phyloP scores from a whole-genome alignment of 2,113 vertebrate genomes.

The Panthera leo region DNA sequence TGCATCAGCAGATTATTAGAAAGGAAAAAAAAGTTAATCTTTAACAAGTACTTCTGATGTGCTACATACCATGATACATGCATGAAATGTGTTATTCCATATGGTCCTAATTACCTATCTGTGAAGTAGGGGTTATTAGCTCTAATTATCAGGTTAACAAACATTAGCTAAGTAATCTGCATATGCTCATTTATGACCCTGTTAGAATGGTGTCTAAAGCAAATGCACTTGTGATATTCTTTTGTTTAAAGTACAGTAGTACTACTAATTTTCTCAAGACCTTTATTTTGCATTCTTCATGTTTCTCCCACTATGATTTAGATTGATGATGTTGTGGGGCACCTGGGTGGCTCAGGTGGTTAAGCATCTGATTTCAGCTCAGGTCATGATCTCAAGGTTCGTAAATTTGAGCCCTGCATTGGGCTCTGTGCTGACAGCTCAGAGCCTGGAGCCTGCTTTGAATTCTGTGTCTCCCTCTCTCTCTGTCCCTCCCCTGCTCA shows the following conservation, averaged over 20 bases:
- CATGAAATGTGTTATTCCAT: background rate
- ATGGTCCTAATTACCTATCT: background rate
- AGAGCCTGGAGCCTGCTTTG: too few species aligned
- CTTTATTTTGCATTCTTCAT: background rate
- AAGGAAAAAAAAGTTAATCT: background rate
- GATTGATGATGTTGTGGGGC: too few species aligned
- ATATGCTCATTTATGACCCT: too few species aligned
- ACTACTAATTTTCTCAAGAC: background rate
- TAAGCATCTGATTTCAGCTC: too few species aligned
- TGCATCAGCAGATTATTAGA: background rate
- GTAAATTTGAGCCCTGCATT: too few species aligned
- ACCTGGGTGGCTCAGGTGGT: too few species aligned
- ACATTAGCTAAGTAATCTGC: fast-evolving
- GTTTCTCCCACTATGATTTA: background rate
- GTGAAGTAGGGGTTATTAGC: background rate
- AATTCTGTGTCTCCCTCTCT: too few species aligned
- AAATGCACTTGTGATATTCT: background rate
- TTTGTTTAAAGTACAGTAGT: fast-evolving
- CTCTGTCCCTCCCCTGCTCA: too few species aligned
- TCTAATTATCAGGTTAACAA: background rate
- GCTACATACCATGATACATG: fast-evolving
- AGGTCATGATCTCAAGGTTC: too few species aligned
- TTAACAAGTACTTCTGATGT: background rate
- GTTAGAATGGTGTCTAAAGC: too few species aligned
- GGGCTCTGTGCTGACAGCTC: too few species aligned